Base-by-base conservation (phyloP, 2,797 vertebrate genomes). In the Mareca penelope region DNA sequence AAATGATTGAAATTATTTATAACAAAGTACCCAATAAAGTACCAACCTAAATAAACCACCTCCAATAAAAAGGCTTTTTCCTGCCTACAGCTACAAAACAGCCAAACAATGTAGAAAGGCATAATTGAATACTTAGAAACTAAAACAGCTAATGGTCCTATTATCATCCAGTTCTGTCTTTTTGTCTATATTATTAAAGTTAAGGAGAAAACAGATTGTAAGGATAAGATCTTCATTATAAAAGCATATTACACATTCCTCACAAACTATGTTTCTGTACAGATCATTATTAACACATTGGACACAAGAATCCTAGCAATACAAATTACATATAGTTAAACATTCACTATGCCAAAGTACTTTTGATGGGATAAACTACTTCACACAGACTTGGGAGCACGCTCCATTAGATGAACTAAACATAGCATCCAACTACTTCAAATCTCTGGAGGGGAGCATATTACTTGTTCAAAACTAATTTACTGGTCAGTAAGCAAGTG, bases 1-100 rank as follows among this genome's bases (percentile, higher is more conserved):
- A 80, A 89, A 87, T 80, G 8, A 81, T 12, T 88, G 63, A 91
- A 89, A 87, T 61, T 78, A 71, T 82, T 86, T 86, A 86, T 57
- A 71, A 40, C 37, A 63, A 85, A 88, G 70, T 22, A 59, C 37
- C 16, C 39, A 84, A 7, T 81, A 88, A 81, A 73, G 52, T 33
- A 75, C 6, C 59, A 84, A 29, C 6, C 12, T 46, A 78, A 88
- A 86, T 86, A 75, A 88, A 28, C 12, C 7, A 75, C 16, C 12
- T 35, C 21, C 10, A 69, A 75, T 21, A 75, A 67, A 88, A 81
- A 80, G 6, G 4, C 13, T 50, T 73, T 21, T 68, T 88, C 88
- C 63, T 80, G 44, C 67, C 48, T 78, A 75, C 37, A 57, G 50
- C 44, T 85, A 79, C 37, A 91, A 85, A 85, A 39, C 56, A 67